These are phyloP conservation scores for Euthynnus affinis DNA, from an alignment of 2,797 vertebrate species.

Conservation along the genomic window DNA sequence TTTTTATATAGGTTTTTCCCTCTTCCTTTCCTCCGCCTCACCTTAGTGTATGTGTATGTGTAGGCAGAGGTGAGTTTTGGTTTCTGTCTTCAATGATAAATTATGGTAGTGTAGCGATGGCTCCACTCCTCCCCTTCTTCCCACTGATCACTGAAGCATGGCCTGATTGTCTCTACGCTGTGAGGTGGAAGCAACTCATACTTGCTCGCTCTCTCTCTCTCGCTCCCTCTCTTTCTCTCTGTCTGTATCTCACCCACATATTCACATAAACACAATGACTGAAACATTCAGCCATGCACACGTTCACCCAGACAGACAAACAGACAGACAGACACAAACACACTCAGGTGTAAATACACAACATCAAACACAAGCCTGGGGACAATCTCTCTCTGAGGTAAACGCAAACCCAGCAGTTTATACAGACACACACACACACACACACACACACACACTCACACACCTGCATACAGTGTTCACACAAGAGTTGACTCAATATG, in stretches of 20 bases:
- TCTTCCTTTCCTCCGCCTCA: slow-evolving; percentile 20
- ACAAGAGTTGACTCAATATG: slow-evolving; percentile 3
- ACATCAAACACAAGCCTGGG: slow-evolving; percentile 57
- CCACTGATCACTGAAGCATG: slow-evolving; percentile 59
- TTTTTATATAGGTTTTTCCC: slow-evolving; percentile 1
- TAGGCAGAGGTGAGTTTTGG: slow-evolving; percentile 53
- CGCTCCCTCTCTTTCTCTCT: slow-evolving; percentile 11
- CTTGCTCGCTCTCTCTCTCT: slow-evolving; percentile 16
- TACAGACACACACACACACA: slow-evolving; percentile 19
- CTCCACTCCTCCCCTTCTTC: slow-evolving; percentile 50
- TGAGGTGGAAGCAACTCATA: slow-evolving; percentile 53
- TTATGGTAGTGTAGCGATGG: slow-evolving; percentile 32
- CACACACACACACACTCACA: slow-evolving; percentile 29
- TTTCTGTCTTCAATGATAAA: slow-evolving; percentile 61
- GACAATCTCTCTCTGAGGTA: slow-evolving; percentile 41
- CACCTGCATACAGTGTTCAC: slow-evolving; percentile 13
- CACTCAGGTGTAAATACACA: slow-evolving; percentile 60
- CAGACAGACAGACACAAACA: slow-evolving; percentile 34
- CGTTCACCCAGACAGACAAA: slow-evolving; percentile 18
- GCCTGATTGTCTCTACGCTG: slow-evolving; percentile 61
- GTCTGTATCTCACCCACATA: slow-evolving; percentile 31
- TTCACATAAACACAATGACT: slow-evolving; percentile 48
- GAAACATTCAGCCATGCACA: slow-evolving; percentile 49
- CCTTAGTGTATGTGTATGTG: slow-evolving; percentile 22
- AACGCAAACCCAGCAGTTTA: slow-evolving; percentile 34